Evolutionary conservation across 30 jellyfish, hydroid and myxozoan genomes (phyloP).

Genomic region (Clytia hemisphaerica): DNA sequence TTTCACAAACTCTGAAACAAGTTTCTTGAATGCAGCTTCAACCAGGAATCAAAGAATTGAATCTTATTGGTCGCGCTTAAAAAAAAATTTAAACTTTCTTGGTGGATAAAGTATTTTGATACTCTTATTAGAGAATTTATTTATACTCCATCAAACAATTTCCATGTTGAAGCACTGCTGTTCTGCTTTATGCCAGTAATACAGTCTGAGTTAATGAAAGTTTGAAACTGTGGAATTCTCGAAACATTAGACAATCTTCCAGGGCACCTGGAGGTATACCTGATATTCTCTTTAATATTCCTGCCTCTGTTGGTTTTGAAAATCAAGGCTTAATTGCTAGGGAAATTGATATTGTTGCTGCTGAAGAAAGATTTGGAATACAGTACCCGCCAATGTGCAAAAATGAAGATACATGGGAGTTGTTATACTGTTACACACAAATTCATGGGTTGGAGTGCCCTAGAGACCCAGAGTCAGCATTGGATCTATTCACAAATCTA

Average conservation of each 20-base stretch:
- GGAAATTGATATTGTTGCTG: neutral
- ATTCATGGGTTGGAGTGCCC: neutral
- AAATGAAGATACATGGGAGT: constrained; percentile 5
- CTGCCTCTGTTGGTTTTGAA: constrained; percentile 7
- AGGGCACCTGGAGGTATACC: constrained; percentile 32
- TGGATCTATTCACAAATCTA: constrained; percentile 3
- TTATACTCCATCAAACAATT: neutral
- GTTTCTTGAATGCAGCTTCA: constrained; percentile 24
- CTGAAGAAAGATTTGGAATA: constrained; percentile 9
- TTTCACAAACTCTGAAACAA: constrained; percentile 7
- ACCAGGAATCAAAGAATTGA: constrained; percentile 28
- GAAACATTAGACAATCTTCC: constrained; percentile 28
- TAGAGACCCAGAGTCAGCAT: constrained; percentile 15
- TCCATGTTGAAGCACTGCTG: constrained; percentile 20
- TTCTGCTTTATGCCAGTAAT: constrained; percentile 11
- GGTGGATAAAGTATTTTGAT: constrained; percentile 20
- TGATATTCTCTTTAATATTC: constrained; percentile 15
- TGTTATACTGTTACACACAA: constrained; percentile 3
- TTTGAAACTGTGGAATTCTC: constrained; percentile 18
- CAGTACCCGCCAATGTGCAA: constrained; percentile 15
- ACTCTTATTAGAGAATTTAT: neutral
- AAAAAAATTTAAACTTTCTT: constrained; percentile 4
- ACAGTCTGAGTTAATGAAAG: constrained; percentile 8
- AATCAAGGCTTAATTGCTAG: neutral
- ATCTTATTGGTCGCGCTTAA: constrained; percentile 25